Evolutionary conservation across 2,888 invertebrate species (phyloP), one percentile per base, ranked within the genome.

Genomic region (Leptura quadrifasciata): DNA sequence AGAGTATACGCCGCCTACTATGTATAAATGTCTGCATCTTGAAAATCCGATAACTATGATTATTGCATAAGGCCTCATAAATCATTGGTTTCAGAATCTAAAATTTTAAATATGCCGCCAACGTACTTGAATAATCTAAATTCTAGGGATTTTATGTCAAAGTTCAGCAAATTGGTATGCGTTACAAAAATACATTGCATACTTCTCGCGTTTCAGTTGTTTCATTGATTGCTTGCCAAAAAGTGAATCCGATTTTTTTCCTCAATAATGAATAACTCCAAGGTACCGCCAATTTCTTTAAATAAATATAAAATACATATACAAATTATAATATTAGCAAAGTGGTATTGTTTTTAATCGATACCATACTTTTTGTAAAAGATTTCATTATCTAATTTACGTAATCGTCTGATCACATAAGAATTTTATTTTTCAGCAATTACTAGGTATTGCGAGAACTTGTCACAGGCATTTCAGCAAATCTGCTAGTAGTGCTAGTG

Each of bases 381-480:
- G 39, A 20, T 31, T 72, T 64, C 55, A 68, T 18, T 67, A 57
- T 63, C 17, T 35, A 31, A 12, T 74, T 72, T 75, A 77, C 65
- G 70, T 75, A 69, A 72, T 77, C 74, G 55, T 24, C 35, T n/a
- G 24, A 31, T 57, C 18, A 18, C 6, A 57, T 47, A 47, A 47
- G 12, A 8, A 8, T 39, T 63, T 63, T 21, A 39, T 9, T 61
- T 78, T 74, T 64, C 61, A 72, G 72, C 75, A 72, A 75, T 12
- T 76, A 6, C 55, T 69, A 27, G 15, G 39, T 69, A 31, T 80
- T n/a, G 76, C 77, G 17, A 77, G 74, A 70, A 65, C 72, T 21
- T 57, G 73, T 57, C 58, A 64, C 17, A 82, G 81, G 35, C 77
- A 80, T 52, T 77, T 80, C 35, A 79, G 75, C 47, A 77, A 79